phyloP scores from a whole-genome alignment of 2,888 invertebrate species.

The Plebejus anna region DNA sequence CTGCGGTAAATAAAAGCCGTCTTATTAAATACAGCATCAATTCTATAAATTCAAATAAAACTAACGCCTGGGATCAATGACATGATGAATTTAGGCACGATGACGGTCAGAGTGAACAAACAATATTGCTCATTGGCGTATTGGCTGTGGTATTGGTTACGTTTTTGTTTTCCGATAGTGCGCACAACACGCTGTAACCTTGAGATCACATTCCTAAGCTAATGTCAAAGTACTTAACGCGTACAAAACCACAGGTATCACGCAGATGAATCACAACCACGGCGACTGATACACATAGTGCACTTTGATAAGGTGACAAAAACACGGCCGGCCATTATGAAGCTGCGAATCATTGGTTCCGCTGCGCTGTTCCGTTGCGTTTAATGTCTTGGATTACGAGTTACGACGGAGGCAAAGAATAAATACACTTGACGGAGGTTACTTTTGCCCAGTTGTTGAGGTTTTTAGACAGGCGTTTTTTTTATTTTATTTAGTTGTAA shows the following conservation, averaged over 20 bases:
- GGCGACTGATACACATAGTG: conserved; percentile 5
- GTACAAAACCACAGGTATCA: conserved; percentile 39
- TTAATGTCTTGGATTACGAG: neutral
- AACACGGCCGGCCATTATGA: neutral
- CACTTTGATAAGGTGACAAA: conserved; percentile 1
- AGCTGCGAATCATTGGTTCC: neutral
- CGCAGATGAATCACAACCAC: conserved; percentile 35
- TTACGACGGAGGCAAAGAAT: neutral
- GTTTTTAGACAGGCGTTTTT: neutral
- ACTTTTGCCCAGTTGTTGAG: neutral
- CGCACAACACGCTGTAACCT: conserved; percentile 46
- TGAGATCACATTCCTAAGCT: conserved; percentile 66
- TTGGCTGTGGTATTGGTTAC: conserved; percentile 37
- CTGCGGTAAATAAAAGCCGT: neutral
- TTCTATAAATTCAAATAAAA: neutral
- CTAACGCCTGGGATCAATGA: conserved; percentile 19
- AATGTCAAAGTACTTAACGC: conserved; percentile 67
- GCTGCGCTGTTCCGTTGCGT: neutral
- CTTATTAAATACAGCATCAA: neutral
- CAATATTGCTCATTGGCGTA: conserved; percentile 16
- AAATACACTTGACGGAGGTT: neutral
- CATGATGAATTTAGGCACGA: neutral
- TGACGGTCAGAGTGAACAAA: conserved; percentile 3
- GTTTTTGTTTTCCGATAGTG: conserved; percentile 60
- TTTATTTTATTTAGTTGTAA: no score